Percentiles rank a stretch among this genome's conserved stretches.
phyloP scores from a whole-genome alignment of 2,113 vertebrate genomes.

The Paracanthobrama guichenoti region DNA sequence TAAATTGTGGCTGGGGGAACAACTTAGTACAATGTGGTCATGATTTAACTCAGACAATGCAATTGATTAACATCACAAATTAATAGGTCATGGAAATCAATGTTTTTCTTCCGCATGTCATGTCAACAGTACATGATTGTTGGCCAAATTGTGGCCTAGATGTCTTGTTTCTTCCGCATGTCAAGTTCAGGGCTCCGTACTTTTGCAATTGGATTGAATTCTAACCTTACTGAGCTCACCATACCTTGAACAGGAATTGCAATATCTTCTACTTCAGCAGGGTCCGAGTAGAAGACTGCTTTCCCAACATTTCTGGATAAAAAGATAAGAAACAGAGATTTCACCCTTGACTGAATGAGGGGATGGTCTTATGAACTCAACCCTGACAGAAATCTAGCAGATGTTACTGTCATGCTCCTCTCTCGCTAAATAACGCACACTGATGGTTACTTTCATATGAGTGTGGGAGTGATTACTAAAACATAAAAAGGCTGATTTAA shows the following conservation, averaged over 20 bases:
- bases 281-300: neutral
- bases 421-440: neutral
- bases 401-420: neutral
- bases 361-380: slow-evolving; percentile 23
- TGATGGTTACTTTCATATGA: neutral
- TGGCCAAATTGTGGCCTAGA: neutral
- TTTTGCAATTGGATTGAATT: neutral
- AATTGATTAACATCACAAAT: neutral
- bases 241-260: neutral
- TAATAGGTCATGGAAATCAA: neutral
- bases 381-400: slow-evolving; percentile 23
- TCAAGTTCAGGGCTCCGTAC: neutral
- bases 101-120: neutral
- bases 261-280: neutral
- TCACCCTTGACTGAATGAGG: slow-evolving; percentile 29
- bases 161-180: neutral
- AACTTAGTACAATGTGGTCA: neutral
- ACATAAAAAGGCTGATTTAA: neutral
- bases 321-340: slow-evolving; percentile 23
- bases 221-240: neutral
- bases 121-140: neutral
- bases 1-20: too few species aligned
- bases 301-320: slow-evolving; percentile 18
- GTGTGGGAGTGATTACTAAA: neutral
- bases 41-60: neutral